Evolutionary conservation across 2,797 vertebrate species (phyloP), one percentile per base, ranked within the genome.

Genomic region (Phataginus tetradactyla): DNA sequence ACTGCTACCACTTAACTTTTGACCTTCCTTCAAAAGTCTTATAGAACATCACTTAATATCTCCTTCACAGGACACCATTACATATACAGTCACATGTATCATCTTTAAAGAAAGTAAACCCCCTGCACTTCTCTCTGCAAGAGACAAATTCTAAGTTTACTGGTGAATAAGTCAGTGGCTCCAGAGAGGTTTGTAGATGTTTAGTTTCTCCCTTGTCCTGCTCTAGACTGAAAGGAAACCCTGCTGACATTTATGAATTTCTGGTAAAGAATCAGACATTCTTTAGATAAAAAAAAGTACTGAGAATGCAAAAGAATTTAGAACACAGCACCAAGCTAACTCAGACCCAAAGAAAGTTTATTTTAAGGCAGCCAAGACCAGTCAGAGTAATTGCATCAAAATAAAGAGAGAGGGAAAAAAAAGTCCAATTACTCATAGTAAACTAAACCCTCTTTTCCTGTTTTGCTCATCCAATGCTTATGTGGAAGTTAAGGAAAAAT

Each of bases 251-350:
- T 71, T 49, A 32, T 12, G 11, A 69, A 32, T 83, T 74, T 75
- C 71, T 71, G 20, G 53, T 91, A 64, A 2, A 69, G 53, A 94
- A 68, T 93, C 45, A 88, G n/a, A 27, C 42, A 45, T 77, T 83
- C n/a, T 81, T 93, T n/a, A 85, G 20, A 59, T 77, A 83, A 89
- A 93, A 25, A 83, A 89, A 93, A 25, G 10, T 68, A 21, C 37
- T 34, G 6, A 90, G 25, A 91, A 90, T n/a, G n/a, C 55, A 84
- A 92, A 92, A 79, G 17, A 78, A 93, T 80, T 63, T 71, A 91
- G 53, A 64, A 72, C 13, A 71, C n/a, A 18, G 34, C n/a, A 91
- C 7, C 12, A 81, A 72, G n/a, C 7, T 91, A 95, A 27, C 42
- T 78, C 5, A 55, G 32, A 81, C 32, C 8, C 7, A 45, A 83